Conservation (phyloP, 2,113 vertebrate species). For the Elanus axillaris region DNA sequence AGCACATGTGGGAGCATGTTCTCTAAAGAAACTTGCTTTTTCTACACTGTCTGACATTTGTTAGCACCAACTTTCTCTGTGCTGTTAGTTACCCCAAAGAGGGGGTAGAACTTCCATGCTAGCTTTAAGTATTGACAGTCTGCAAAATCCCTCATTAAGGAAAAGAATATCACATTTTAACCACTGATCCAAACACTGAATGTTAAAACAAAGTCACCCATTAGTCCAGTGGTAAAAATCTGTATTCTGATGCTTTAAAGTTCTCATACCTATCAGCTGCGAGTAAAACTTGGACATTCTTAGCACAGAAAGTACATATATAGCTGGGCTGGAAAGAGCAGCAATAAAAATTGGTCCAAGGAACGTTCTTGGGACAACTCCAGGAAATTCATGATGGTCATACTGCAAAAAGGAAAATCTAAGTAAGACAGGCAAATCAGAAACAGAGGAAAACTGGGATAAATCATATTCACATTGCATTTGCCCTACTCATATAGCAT, state of each 20-base stretch:
- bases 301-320: conserved; percentile 75
- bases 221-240: not conserved
- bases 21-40: not conserved
- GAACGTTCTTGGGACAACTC: conserved; percentile 93
- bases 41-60: not conserved
- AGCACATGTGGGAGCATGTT: not conserved
- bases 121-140: not conserved
- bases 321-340: conserved; percentile 76
- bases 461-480: not conserved
- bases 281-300: conserved; percentile 85
- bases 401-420: conserved; percentile 76
- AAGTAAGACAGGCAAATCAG: not conserved
- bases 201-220: not conserved
- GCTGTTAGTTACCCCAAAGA: not conserved
- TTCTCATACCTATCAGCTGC: conserved; percentile 81
- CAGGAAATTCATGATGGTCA: conserved; percentile 93
- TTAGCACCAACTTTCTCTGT: not conserved
- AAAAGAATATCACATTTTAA: not conserved
- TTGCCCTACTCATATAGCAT: not conserved
- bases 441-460: not conserved
- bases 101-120: not conserved
- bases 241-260: not conserved
- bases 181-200: not conserved
- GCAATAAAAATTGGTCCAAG: conserved; percentile 87
- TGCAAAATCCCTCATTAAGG: not conserved